Conservation (phyloP, 2,113 vertebrate genomes). For the Clarias magur region DNA sequence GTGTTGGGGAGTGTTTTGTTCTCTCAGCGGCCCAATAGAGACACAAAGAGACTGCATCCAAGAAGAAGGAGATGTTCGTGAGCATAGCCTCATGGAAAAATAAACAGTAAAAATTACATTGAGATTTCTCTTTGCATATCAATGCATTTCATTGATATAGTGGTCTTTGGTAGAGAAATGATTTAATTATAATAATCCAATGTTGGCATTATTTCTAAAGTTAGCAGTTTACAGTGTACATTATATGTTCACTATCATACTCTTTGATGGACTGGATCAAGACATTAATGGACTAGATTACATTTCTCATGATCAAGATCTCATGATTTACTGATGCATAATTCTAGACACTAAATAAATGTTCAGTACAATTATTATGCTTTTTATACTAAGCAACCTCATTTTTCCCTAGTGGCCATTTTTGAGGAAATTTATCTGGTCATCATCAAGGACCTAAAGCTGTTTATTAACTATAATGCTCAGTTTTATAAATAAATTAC, state of each 20-base stretch:
- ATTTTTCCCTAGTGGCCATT: background rate
- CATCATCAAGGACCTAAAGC: background rate
- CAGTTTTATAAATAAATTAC: background rate
- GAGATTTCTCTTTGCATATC: background rate
- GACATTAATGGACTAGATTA: too few species aligned
- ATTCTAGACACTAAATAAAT: background rate
- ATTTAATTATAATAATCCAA: background rate
- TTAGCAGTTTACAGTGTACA: background rate
- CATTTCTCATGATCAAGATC: background rate
- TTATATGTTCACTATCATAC: background rate
- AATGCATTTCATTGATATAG: background rate
- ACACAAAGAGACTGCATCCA: slow-evolving; percentile 49
- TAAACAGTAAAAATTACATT: background rate
- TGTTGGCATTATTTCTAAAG: background rate
- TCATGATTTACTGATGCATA: background rate
- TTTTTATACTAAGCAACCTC: background rate
- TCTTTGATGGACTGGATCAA: background rate
- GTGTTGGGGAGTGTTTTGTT: background rate
- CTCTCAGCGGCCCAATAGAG: slow-evolving; percentile 34
- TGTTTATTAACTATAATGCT: background rate
- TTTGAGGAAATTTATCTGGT: background rate
- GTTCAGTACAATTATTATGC: background rate
- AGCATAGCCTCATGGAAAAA: slow-evolving; percentile 58
- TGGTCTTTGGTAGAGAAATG: background rate
- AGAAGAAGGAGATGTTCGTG: slow-evolving; percentile 54